Conservation (phyloP, 2,797 vertebrate species). For the Lagocephalus sceleratus region DNA sequence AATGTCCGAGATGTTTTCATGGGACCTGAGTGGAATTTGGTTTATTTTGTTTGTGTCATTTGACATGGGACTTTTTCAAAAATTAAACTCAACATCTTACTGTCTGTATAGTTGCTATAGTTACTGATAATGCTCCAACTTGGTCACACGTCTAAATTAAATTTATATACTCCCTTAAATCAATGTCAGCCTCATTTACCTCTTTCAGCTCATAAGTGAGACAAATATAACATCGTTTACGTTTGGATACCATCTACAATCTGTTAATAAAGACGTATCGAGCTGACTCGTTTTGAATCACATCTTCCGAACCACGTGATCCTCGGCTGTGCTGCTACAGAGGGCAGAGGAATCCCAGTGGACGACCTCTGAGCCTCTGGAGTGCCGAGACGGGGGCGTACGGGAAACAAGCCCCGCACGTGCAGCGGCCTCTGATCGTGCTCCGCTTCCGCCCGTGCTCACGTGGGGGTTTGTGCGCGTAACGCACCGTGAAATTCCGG, state of each 20-base stretch:
- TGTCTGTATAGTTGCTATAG: too few relatives aligned
- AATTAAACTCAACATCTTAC: too few relatives aligned
- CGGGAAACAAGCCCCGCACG: conserved; percentile 27
- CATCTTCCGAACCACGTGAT: conserved; percentile 42
- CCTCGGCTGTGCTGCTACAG: conserved; percentile 42
- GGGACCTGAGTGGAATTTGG: too few relatives aligned
- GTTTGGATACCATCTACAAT: conserved; percentile 35
- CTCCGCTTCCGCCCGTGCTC: conserved; percentile 5
- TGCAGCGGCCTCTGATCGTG: conserved; percentile 11
- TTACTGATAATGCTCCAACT: too few relatives aligned
- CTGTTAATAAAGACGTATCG: conserved; percentile 62
- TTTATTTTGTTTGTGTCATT: too few relatives aligned
- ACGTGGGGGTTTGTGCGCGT: conserved; percentile 8
- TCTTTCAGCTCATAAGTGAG: conserved; percentile 36
- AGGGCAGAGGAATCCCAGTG: conserved; percentile 36
- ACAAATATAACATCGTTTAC: not conserved
- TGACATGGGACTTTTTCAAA: too few relatives aligned
- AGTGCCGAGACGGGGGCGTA: conserved; percentile 20
- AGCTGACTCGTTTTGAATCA: conserved; percentile 30
- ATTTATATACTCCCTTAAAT: too few relatives aligned
- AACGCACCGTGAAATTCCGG: conserved; percentile 22
- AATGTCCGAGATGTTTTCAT: too few relatives aligned
- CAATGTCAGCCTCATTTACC: conserved; percentile 32
- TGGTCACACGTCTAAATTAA: too few relatives aligned
- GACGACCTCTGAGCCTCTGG: conserved; percentile 21